Evolutionary conservation across 2,797 vertebrate genomes (phyloP).

Genomic region (Esox lucius): DNA sequence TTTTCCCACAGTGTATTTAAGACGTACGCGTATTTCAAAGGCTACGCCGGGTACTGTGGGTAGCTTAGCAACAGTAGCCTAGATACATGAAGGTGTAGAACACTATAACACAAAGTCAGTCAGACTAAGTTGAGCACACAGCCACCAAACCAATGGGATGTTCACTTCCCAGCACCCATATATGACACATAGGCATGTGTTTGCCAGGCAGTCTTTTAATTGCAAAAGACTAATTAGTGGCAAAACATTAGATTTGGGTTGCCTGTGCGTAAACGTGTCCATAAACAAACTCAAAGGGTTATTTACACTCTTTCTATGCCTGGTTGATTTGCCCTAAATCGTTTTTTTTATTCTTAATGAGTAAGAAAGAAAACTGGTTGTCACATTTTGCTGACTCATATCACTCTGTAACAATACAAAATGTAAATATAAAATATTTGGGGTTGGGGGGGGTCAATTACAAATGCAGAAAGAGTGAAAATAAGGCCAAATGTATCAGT

Average conservation of each 20-base stretch:
- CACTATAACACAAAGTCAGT: background rate
- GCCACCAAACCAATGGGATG: background rate
- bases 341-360: too few species aligned
- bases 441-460: too few species aligned
- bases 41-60: background rate
- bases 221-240: background rate
- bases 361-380: too few species aligned
- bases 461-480: too few species aligned
- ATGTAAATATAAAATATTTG: background rate
- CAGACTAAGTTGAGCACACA: background rate
- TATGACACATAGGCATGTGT: background rate
- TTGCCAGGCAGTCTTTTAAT: background rate
- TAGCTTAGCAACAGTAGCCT: background rate
- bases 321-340: too few species aligned
- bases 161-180: background rate
- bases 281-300: background rate
- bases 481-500: too few species aligned
- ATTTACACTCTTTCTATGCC: background rate
- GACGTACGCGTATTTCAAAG: conserved; percentile 11
- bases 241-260: background rate
- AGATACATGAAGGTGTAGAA: background rate
- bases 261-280: background rate
- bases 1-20: conserved; percentile 17
- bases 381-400: too few species aligned
- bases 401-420: too few species aligned